Percentiles rank a stretch among this genome's conserved stretches.
These are phyloP conservation scores for Cyprinodon tularosa DNA, from an alignment of 2,113 vertebrate genomes.

Conservation along the genomic window DNA sequence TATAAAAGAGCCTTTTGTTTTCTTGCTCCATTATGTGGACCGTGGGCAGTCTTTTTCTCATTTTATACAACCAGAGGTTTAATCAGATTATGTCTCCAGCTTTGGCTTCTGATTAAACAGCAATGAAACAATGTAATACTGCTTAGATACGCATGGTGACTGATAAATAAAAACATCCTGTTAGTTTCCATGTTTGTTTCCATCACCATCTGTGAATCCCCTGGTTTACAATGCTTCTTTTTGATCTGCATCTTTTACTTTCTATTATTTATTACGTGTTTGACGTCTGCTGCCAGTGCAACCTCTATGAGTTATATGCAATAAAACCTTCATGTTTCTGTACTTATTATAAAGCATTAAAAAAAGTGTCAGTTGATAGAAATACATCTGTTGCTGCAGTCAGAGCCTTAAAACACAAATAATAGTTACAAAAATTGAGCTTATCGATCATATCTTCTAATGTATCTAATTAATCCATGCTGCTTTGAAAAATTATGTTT, in stretches of 20 bases:
- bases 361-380: too few species aligned
- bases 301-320: too few species aligned
- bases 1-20: conserved; percentile 1
- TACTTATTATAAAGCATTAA: too few species aligned
- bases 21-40: conserved; percentile 14
- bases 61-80: background rate
- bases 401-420: too few species aligned
- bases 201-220: background rate
- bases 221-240: background rate
- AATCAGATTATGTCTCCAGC: background rate
- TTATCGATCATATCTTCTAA: too few species aligned
- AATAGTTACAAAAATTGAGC: too few species aligned
- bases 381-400: too few species aligned
- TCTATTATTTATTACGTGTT: too few species aligned
- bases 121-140: background rate
- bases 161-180: background rate
- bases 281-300: too few species aligned
- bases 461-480: too few species aligned
- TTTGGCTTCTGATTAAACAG: background rate
- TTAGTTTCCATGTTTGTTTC: background rate
- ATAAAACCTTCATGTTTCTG: too few species aligned
- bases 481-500: too few species aligned
- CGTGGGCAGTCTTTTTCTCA: background rate
- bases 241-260: background rate
- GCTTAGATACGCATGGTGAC: background rate